Conservation (phyloP, 1,140 invertebrate species). For the Bombus difficillimus region DNA sequence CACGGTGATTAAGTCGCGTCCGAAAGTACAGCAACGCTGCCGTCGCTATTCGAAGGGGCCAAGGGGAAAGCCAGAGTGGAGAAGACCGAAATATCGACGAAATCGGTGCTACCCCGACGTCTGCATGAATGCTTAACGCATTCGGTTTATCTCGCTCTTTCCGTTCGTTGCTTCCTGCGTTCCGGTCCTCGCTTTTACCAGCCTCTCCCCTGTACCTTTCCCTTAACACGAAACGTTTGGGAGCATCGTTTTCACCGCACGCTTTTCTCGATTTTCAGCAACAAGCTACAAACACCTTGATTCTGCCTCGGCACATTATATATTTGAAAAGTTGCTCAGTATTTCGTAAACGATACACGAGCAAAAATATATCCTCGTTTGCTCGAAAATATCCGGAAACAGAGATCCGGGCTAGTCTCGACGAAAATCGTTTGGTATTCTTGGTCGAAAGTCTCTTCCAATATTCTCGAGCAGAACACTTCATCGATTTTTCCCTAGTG, state of each 20-base stretch:
- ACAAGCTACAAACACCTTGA: background rate
- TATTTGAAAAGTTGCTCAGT: background rate
- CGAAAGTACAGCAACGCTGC: conserved; percentile 64
- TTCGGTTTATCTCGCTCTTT: conserved; percentile 36
- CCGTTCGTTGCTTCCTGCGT: conserved; percentile 11
- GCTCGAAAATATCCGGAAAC: background rate
- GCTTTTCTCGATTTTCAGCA: background rate
- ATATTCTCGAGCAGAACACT: conserved; percentile 47
- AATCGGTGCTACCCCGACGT: conserved; percentile 52
- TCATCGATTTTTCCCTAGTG: conserved; percentile 61
- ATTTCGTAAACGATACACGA: background rate
- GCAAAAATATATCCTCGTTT: background rate
- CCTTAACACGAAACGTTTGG: no score
- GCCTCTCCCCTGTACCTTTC: background rate
- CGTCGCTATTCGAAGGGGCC: conserved; percentile 47
- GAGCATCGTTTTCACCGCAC: background rate
- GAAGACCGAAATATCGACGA: conserved; percentile 67
- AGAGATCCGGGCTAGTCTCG: background rate
- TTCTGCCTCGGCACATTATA: background rate
- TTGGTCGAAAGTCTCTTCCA: conserved; percentile 40
- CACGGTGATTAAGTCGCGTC: conserved; percentile 67
- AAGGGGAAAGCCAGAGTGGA: conserved; percentile 38
- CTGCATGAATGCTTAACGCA: conserved; percentile 52
- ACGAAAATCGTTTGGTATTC: conserved; percentile 32
- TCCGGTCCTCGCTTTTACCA: background rate